phyloP scores from a whole-genome alignment of 2,797 vertebrate genomes.

The Sebastes cheni region DNA sequence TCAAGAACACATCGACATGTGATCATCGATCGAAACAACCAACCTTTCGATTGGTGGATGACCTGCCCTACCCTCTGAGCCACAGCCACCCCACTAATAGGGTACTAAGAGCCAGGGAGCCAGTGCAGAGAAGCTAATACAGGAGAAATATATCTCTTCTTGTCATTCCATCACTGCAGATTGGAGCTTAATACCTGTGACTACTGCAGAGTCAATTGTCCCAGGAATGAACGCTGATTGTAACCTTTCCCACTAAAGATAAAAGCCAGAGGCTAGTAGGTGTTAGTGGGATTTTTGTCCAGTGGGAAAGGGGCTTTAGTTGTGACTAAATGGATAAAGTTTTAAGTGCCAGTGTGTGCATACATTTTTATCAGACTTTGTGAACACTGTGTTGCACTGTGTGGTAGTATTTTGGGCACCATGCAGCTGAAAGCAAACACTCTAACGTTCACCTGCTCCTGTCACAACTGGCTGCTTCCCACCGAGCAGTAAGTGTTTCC shows the following conservation, averaged over 20 bases:
- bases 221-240: not conserved
- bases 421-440: slow-evolving; percentile 28
- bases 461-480: slow-evolving; percentile 67
- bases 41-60: too few relatives aligned
- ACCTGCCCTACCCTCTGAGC: too few relatives aligned
- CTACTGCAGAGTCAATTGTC: not conserved
- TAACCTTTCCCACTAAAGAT: not conserved
- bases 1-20: too few relatives aligned
- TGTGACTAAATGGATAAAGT: not conserved
- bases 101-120: too few relatives aligned
- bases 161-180: not conserved
- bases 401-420: not conserved
- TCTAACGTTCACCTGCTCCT: slow-evolving; percentile 35
- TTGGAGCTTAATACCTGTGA: not conserved
- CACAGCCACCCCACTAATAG: too few relatives aligned
- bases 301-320: not conserved
- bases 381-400: not conserved
- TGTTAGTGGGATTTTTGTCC: not conserved
- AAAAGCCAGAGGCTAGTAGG: not conserved
- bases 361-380: not conserved
- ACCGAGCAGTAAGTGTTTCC: slow-evolving; percentile 4
- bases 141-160: too few relatives aligned
- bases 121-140: too few relatives aligned
- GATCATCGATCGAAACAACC: rapidly evolving
- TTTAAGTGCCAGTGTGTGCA: too few relatives aligned